phyloP scores from a whole-genome alignment of 2,888 invertebrate genomes.

The Dyspetes luteomarginatus region DNA sequence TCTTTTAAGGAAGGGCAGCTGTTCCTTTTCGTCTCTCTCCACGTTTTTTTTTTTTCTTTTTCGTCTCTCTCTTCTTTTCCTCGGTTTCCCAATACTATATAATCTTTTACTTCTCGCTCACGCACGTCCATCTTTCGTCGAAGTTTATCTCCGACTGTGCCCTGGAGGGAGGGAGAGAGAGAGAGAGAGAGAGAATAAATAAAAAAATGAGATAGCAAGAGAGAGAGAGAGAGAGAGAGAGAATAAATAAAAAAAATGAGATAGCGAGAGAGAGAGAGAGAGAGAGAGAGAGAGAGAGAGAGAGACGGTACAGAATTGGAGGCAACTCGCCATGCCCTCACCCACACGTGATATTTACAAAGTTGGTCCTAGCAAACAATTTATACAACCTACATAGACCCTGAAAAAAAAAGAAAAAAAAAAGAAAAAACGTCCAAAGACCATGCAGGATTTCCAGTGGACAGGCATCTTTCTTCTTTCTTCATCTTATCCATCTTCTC shows the following conservation, averaged over 20 bases:
- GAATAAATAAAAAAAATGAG: background rate
- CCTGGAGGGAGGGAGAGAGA: background rate
- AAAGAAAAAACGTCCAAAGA: background rate
- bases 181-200: background rate
- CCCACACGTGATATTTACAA: constrained; percentile 52
- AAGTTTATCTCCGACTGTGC: constrained; percentile 22
- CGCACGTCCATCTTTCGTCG: constrained; percentile 3
- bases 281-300: background rate
- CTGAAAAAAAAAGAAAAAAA: background rate
- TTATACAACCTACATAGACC: background rate
- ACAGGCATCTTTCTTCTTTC: background rate
- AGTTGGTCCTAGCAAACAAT: constrained; percentile 9
- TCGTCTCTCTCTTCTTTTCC: constrained; percentile 37
- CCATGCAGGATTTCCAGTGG: background rate
- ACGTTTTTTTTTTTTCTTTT: constrained; percentile 51
- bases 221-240: background rate
- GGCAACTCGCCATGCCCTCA: constrained; percentile 19
- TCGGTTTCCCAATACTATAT: constrained; percentile 41
- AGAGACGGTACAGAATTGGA: constrained; percentile 23
- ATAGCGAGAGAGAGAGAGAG: background rate
- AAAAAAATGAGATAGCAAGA: background rate
- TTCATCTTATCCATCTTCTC: background rate
- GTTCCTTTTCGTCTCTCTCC: constrained; percentile 60
- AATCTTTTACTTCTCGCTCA: constrained; percentile 51
- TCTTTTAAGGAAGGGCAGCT: constrained; percentile 69